Conservation (phyloP, 2,797 vertebrate genomes). For the Poecilia velifera region DNA sequence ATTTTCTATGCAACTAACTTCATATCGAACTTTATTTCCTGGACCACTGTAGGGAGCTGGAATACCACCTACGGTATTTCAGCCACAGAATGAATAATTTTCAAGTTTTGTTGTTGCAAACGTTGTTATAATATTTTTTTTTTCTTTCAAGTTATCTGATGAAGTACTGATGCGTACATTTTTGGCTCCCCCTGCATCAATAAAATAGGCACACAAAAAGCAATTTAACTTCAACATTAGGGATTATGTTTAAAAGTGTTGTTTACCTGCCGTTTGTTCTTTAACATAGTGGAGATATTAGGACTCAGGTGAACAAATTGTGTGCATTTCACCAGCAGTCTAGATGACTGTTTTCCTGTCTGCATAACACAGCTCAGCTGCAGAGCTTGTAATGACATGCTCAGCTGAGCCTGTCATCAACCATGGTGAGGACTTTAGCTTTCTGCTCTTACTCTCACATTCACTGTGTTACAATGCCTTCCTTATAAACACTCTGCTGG, state of each 20-base stretch:
- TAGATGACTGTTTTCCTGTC: constrained; percentile 67
- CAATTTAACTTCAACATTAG: background rate
- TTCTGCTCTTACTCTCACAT: constrained; percentile 32
- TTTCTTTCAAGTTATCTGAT: background rate
- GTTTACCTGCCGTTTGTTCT: constrained; percentile 10
- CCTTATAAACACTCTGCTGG: constrained; percentile 22
- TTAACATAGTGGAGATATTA: constrained; percentile 32
- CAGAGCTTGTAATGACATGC: constrained; percentile 75
- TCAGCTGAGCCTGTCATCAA: constrained; percentile 68
- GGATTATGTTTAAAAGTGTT: background rate
- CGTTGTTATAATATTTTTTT: background rate
- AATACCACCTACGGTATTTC: background rate
- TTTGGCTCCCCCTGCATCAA: background rate
- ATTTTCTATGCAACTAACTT: background rate
- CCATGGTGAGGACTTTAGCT: constrained; percentile 44
- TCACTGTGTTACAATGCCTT: background rate
- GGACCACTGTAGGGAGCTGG: background rate
- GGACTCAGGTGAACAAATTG: constrained; percentile 64
- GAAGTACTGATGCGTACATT: background rate
- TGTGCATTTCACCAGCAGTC: constrained; percentile 45
- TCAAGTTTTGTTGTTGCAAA: background rate
- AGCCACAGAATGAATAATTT: background rate
- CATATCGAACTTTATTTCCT: background rate
- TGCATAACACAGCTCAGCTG: constrained; percentile 38
- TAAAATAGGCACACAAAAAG: background rate